These are phyloP conservation scores for Hylyphantes graminicola DNA, from an alignment of 1,140 invertebrate species.

Conservation along the genomic window DNA sequence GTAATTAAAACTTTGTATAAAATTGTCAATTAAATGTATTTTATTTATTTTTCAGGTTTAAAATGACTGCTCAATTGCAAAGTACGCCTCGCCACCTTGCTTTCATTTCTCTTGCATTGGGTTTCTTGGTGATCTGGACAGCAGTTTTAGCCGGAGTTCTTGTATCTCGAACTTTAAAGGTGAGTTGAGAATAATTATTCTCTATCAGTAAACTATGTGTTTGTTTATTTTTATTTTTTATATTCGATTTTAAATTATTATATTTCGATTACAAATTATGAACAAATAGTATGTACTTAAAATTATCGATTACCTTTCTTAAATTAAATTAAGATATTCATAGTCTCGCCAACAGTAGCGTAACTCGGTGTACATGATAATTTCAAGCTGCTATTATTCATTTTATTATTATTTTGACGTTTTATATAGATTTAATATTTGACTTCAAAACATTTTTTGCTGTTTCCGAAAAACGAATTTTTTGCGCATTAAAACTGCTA, in stretches of 20 bases:
- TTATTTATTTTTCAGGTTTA: constrained; percentile 15
- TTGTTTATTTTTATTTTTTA: background rate
- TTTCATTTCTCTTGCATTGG: constrained; percentile 58
- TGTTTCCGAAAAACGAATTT: no score
- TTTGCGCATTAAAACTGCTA: no score
- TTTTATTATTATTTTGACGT: no score
- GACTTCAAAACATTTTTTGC: no score
- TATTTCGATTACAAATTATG: background rate
- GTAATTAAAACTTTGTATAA: background rate
- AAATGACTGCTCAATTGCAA: constrained; percentile 51
- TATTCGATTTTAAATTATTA: background rate
- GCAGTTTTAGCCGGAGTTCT: constrained; percentile 56
- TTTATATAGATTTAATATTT: no score
- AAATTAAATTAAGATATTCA: no score
- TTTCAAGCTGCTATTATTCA: no score
- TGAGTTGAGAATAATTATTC: constrained; percentile 2
- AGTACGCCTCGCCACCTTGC: constrained; percentile 47
- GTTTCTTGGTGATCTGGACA: constrained; percentile 58
- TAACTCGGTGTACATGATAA: no score
- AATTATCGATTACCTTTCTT: no score
- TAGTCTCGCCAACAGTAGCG: no score
- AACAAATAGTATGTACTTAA: no score
- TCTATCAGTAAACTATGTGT: background rate
- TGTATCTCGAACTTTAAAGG: constrained; percentile 52
- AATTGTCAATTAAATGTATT: background rate